Conservation (phyloP, 1,140 invertebrate species). For the Mercenaria mercenaria region DNA sequence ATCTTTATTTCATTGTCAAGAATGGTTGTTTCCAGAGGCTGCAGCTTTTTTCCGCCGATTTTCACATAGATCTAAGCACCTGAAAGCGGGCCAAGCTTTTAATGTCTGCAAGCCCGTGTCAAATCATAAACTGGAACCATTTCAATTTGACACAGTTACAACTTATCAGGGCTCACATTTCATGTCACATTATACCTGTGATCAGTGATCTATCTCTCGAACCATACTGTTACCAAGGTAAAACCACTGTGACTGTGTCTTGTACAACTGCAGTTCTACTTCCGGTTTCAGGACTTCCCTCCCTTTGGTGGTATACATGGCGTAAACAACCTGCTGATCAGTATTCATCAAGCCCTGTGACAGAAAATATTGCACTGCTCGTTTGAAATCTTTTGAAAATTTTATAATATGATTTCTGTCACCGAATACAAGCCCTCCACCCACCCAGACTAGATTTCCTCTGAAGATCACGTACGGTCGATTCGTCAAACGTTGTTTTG, state of each 20-base stretch:
- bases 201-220: background rate
- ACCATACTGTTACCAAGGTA: constrained; percentile 74
- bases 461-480: constrained; percentile 66
- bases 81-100: too few species aligned
- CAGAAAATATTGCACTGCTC: constrained; percentile 73
- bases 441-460: constrained; percentile 67
- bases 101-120: too few species aligned
- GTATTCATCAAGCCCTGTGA: constrained; percentile 75
- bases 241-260: constrained; percentile 71
- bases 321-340: constrained; percentile 80
- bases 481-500: background rate
- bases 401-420: constrained; percentile 58
- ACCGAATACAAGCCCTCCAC: constrained; percentile 70
- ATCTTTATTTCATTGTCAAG: too few species aligned
- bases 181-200: background rate
- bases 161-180: too few species aligned
- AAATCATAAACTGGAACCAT: too few species aligned
- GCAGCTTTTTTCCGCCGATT: too few species aligned
- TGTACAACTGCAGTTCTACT: constrained; percentile 76
- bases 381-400: constrained; percentile 75
- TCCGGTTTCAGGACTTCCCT: constrained; percentile 65
- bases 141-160: too few species aligned
- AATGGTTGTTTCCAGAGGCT: too few species aligned
- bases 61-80: too few species aligned
- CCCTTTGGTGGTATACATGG: constrained; percentile 72